Evolutionary conservation across 1,140 invertebrate genomes (phyloP), one percentile per base, ranked within the genome.

Genomic region (Lordiphosa mommai): DNA sequence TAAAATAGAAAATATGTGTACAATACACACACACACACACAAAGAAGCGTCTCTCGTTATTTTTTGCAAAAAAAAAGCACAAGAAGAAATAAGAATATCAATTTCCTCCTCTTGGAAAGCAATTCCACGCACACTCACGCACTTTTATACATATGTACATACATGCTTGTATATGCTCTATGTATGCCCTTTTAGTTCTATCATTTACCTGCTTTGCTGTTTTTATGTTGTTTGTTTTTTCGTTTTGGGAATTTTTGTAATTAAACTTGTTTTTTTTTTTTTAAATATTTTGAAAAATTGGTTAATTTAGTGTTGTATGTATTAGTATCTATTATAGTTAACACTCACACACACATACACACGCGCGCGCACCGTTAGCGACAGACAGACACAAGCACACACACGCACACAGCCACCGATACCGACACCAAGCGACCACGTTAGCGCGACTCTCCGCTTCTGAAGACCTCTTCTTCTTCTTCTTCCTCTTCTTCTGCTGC

Each of bases 61-160:
- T 65, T 69, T 69, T 74, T 74, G 61, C 23, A 27, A 23, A 27
- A 27, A 27, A 23, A 27, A 27, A 27, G 61, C 72, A 68, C 67
- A 63, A 72, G 74, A 67, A 73, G 63, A 72, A 79, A 79, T 69
- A 79, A 72, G 73, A 79, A 79, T 79, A 79, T 77, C 68, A 77
- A 77, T 79, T 72, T 79, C 73, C 69, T 69, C 56, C 69, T 69
- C 60, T 69, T 72, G 69, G 69, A 72, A 72, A 69, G 69, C 55
- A 50, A 43, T 53, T 66, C 58, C 52, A 71, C 46, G 50, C 53
- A 38, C 56, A 66, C 63, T 51, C 60, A 38, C 51, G 66, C 61
- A 70, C 14, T 50, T 32, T 30, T 40, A 37, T 38, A 36, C 23
- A 49, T 4, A 38, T 29, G 33, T 20, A 58, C 16, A 49, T 30